phyloP scores from a whole-genome alignment of 2,888 invertebrate species.

The Himalopsyche tibetana region DNA sequence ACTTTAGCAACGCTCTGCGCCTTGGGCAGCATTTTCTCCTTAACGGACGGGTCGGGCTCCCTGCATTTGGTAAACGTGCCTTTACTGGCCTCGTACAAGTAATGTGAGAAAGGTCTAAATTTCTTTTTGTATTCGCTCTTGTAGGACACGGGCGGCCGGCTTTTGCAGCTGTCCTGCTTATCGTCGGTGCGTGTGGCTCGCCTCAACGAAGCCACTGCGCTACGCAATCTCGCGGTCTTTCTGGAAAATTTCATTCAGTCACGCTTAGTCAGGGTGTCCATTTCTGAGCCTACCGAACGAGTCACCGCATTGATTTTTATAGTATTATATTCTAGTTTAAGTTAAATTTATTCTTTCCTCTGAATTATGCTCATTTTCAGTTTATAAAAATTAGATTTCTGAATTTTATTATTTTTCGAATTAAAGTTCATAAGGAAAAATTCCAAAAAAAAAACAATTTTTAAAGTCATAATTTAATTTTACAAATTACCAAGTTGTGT shows the following conservation, averaged over 20 bases:
- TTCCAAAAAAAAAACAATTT: too few species aligned
- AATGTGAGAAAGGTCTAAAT: slow-evolving; percentile 88
- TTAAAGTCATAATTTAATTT: too few species aligned
- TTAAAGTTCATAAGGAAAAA: too few species aligned
- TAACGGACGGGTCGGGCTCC: slow-evolving; percentile 73
- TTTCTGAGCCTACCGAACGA: slow-evolving; percentile 32
- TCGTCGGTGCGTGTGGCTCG: slow-evolving; percentile 45
- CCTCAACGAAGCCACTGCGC: slow-evolving; percentile 71
- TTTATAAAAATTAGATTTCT: too few species aligned
- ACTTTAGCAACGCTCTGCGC: slow-evolving; percentile 72
- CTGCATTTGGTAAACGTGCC: slow-evolving; percentile 81
- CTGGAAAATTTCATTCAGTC: slow-evolving; percentile 69
- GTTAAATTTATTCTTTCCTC: too few species aligned
- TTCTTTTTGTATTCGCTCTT: slow-evolving; percentile 89
- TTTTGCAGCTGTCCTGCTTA: slow-evolving; percentile 68
- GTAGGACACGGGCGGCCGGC: slow-evolving; percentile 78
- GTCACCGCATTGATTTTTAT: neutral
- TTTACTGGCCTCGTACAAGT: slow-evolving; percentile 85
- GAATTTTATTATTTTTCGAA: too few species aligned
- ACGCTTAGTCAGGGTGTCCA: slow-evolving; percentile 40
- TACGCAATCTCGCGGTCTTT: slow-evolving; percentile 78
- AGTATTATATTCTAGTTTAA: too few species aligned
- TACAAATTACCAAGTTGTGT: too few species aligned
- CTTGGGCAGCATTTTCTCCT: slow-evolving; percentile 72
- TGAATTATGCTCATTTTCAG: too few species aligned